Percentiles rank a stretch among this genome's conserved stretches.
These are phyloP conservation scores for Ancistrus triradiatus DNA, from an alignment of 2,113 vertebrate species.

Conservation along the genomic window DNA sequence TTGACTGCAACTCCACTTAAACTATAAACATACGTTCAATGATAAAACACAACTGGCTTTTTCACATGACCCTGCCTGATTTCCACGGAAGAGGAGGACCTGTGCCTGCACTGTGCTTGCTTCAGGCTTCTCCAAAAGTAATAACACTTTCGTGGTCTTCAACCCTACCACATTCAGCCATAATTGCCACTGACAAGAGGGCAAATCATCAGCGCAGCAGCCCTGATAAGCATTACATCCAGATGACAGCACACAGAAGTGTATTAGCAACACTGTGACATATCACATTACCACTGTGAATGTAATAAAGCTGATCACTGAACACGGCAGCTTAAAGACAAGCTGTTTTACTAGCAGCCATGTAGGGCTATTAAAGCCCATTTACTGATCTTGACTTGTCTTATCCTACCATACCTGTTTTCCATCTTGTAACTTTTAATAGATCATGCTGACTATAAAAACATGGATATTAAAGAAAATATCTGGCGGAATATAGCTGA, in stretches of 20 bases:
- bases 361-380: slow-evolving; percentile 82
- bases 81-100: slow-evolving; percentile 35
- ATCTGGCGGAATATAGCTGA: too few species aligned
- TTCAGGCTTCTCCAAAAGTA: slow-evolving; percentile 55
- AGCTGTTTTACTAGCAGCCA: slow-evolving; percentile 81
- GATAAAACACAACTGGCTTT: too few species aligned
- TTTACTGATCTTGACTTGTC: slow-evolving; percentile 83
- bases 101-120: slow-evolving; percentile 49
- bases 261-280: slow-evolving; percentile 86
- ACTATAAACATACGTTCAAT: too few species aligned
- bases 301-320: slow-evolving; percentile 93
- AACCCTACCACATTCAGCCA: slow-evolving; percentile 81
- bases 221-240: slow-evolving; percentile 97
- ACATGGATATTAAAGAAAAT: too few species aligned
- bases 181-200: slow-evolving; percentile 98
- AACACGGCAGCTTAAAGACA: slow-evolving; percentile 82
- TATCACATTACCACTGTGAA: slow-evolving; percentile 98
- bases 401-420: not conserved
- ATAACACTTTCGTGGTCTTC: slow-evolving; percentile 70
- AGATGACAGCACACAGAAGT: slow-evolving; percentile 97
- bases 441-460: too few species aligned
- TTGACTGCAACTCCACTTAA: too few species aligned
- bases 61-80: too few species aligned
- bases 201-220: slow-evolving; percentile 86
- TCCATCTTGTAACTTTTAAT: not conserved